Conservation (phyloP, 1,140 invertebrate species). For the Lepidurus apus region DNA sequence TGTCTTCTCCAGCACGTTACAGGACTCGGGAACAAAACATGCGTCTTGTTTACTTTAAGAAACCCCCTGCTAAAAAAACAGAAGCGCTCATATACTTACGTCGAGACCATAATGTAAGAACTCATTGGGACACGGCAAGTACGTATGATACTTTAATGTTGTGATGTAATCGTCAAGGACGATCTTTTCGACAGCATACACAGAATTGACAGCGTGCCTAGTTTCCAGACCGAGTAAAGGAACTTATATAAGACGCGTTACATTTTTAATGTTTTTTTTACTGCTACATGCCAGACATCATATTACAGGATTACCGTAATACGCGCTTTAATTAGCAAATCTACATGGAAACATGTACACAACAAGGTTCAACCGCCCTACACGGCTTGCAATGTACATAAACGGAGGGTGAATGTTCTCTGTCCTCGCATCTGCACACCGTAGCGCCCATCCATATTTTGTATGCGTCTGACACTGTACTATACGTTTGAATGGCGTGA, state of each 20-base stretch:
- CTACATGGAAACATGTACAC: no score
- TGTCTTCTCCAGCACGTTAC: background rate
- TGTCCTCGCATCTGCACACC: background rate
- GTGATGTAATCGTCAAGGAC: slow-evolving; percentile 13
- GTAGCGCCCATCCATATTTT: background rate
- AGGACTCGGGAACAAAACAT: background rate
- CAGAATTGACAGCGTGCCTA: background rate
- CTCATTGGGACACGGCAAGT: background rate
- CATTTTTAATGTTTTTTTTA: background rate
- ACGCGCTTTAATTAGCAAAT: no score
- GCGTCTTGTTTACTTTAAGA: background rate
- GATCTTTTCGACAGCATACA: background rate
- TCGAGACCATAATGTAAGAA: background rate
- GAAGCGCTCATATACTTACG: background rate
- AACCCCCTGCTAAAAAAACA: slow-evolving; percentile 5
- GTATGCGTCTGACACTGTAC: background rate
- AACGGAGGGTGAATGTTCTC: background rate
- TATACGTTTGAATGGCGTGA: background rate
- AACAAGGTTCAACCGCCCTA: background rate
- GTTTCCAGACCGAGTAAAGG: background rate
- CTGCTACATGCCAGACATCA: no score
- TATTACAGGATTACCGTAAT: no score
- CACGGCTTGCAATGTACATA: background rate
- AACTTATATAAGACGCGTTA: background rate
- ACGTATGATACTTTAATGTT: background rate